phyloP scores from a whole-genome alignment of 2,113 vertebrate genomes.

The Triplophysa dalaica region DNA sequence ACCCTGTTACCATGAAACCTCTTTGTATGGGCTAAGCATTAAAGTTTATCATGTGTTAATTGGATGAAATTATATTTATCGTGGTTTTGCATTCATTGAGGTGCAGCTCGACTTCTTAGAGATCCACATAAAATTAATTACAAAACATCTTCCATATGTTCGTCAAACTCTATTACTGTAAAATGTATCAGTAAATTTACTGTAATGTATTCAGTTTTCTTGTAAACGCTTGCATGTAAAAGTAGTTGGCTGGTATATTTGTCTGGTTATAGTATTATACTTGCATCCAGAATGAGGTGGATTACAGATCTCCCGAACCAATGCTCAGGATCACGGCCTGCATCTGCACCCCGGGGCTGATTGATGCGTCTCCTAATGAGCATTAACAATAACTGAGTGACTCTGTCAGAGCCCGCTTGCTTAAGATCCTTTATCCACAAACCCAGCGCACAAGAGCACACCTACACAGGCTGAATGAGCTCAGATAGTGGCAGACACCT shows the following conservation, averaged over 20 bases:
- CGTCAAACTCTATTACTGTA: constrained; percentile 21
- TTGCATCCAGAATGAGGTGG: neutral
- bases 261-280: neutral
- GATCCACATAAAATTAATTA: constrained; percentile 44
- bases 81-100: no score
- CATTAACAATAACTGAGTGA: constrained; percentile 43
- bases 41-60: constrained; percentile 43
- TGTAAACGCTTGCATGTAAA: no score
- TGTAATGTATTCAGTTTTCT: no score
- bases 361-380: constrained; percentile 43
- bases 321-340: constrained; percentile 13
- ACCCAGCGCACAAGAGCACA: constrained; percentile 21
- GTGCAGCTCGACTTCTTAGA: neutral
- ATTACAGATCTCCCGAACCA: neutral
- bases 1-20: constrained; percentile 9
- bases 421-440: constrained; percentile 45
- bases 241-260: neutral
- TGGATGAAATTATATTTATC: constrained; percentile 23
- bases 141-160: constrained; percentile 29
- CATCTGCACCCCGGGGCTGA: constrained; percentile 26
- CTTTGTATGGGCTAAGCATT: constrained; percentile 30
- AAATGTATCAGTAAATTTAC: no score
- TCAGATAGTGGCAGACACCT: constrained; percentile 30
- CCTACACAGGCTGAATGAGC: constrained; percentile 47
- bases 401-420: constrained; percentile 27